Evolutionary conservation across 2,113 vertebrate species (phyloP), one percentile per base, ranked within the genome.

Genomic region (Pogona vitticeps): DNA sequence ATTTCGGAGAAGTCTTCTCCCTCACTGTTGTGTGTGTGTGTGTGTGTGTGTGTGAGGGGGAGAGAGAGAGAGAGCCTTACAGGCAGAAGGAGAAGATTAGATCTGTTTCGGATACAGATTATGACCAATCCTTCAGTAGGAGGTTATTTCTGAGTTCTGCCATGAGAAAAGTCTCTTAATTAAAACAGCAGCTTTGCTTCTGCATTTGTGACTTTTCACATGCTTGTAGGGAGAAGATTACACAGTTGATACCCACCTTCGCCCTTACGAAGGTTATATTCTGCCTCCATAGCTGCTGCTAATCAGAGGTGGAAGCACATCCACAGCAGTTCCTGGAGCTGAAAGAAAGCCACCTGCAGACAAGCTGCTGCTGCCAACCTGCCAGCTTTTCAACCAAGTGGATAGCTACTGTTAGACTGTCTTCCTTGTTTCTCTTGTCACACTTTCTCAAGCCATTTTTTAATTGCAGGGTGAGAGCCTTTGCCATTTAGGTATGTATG

Each of bases 91-190:
- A 14, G 23, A 2, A 28, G 8, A 20, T 72, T 26, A n/a, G 58
- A 72, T 67, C 40, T 91, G 79, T 90, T 70, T 78, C 80, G 91
- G 90, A 89, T 89, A 88, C 61, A 73, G 84, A 80, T 76, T 80
- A 3, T 63, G 92, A 31, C 70, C 82, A 79, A 89, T 91, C 89
- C 86, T 86, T 26, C 83, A 79, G 42, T 58, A 73, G 82, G 80
- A 90, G 85, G 89, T 58, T 88, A 89, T 94, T 94, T 95, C 87
- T 33, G 23, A 86, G 94, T 95, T 92, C 95, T 95, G 91, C 52
- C 84, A 89, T 82, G 21, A 83, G 31, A 67, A 92, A 86, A 91
- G 68, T 86, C 88, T 94, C 86, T 65, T 93, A 33, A 61, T 87
- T 93, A 91, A n/a, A 94, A 92, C 65, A 80, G 68, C 2, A 63